A percentile compares a stretch with the other conserved stretches of the same genome.
Evolutionary conservation across 2,888 invertebrate genomes (phyloP).

Genomic region (Drosophila hawaiiensis): DNA sequence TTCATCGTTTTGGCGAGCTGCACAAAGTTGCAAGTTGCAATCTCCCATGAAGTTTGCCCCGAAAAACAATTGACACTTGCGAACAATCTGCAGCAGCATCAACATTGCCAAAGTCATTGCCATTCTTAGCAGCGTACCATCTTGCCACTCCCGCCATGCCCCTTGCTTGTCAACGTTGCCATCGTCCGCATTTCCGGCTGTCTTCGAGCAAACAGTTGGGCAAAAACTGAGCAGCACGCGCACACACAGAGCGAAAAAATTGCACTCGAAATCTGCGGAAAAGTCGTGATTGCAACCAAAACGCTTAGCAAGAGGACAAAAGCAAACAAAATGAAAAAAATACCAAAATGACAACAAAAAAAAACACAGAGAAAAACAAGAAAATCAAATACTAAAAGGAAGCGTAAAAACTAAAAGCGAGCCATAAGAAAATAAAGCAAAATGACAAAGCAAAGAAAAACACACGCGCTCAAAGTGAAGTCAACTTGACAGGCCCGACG

Average conservation of each 20-base stretch:
- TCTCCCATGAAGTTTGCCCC: slow-evolving; percentile 43
- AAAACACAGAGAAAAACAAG: slow-evolving; percentile 4
- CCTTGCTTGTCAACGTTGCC: slow-evolving; percentile 37
- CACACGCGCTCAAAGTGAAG: slow-evolving; percentile 67
- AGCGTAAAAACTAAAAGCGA: slow-evolving; percentile 51
- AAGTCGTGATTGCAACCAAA: slow-evolving; percentile 82
- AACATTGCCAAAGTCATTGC: slow-evolving; percentile 67
- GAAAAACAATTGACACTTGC: slow-evolving; percentile 79
- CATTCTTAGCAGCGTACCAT: slow-evolving; percentile 49
- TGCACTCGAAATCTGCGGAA: slow-evolving; percentile 80
- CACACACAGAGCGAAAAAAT: slow-evolving; percentile 35
- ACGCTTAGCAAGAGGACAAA: slow-evolving; percentile 69
- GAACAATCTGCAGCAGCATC: slow-evolving; percentile 74
- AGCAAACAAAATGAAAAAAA: slow-evolving; percentile 33
- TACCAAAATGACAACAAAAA: background rate
- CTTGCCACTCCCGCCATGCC: background rate
- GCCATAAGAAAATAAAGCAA: slow-evolving; percentile 69
- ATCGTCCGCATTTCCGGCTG: slow-evolving; percentile 69
- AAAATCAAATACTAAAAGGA: slow-evolving; percentile 56
- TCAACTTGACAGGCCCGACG: slow-evolving; percentile 59
- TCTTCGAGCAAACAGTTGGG: slow-evolving; percentile 60
- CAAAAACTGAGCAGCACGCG: slow-evolving; percentile 68
- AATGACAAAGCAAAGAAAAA: slow-evolving; percentile 71
- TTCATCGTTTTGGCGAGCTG: slow-evolving; percentile 24
- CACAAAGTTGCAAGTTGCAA: slow-evolving; percentile 56